Evolutionary conservation across 2,113 vertebrate species (phyloP), one percentile per base, ranked within the genome.

Genomic region (Gopherus flavomarginatus): DNA sequence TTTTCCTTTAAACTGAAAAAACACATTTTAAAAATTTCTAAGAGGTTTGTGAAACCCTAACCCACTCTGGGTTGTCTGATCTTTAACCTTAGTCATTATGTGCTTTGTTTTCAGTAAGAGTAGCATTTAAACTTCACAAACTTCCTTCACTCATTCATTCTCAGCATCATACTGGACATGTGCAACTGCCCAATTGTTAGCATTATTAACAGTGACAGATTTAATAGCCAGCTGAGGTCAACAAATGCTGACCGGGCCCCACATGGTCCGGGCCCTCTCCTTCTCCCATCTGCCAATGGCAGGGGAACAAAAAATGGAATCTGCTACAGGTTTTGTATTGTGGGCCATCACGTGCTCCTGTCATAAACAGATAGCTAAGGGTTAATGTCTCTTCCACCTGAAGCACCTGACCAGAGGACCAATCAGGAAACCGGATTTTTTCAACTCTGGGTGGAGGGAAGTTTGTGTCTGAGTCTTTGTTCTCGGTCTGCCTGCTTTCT

Each of bases 1-100:
- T 6, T 95, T 95, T 96, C 75, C 81, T 92, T 92, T 97, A 95
- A 96, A 97, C 88, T 72, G 81, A 93, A 97, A 96, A 96, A 11
- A 0, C 24, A 57, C 85, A 50, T 0, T 26, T 81, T 95, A 94
- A 94, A 85, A 83, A 8, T 89, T 94, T 92, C 94, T 94, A 59
- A 95, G 81, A 49, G 27, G 82, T 96, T 96, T 92, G 2, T 59
- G 80, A 97, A 96, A 92, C 94, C 89, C 91, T 77, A 88, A 16
- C 50, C 95, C 91, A 92, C 93, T 92, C 85, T 90, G 89, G 78
- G 56, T 90, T 92, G 89, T 97, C 88, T 97, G 93, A 97, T 97
- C 94, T 87, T 95, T 95, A 96, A 96, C 92, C 94, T 93, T 86
- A 81, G 83, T 86, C 93, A 94, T 94, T 92, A 95, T 65, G 50